phyloP scores from a whole-genome alignment of 1,140 invertebrate species.

The Tenebrio molitor region DNA sequence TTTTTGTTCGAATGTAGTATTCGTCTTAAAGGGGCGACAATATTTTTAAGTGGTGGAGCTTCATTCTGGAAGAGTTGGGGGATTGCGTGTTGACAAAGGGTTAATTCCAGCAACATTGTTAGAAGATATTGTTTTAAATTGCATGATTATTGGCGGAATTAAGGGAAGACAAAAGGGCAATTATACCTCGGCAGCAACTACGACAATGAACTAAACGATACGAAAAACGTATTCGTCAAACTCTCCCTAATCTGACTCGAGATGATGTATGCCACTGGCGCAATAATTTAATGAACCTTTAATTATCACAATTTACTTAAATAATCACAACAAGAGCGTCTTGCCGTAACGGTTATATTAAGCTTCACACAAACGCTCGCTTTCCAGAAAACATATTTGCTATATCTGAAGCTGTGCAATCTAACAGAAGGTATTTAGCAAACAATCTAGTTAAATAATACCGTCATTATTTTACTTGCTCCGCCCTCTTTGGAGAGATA shows the following conservation, averaged over 20 bases:
- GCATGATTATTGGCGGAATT: constrained; percentile 30
- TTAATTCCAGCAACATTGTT: constrained; percentile 6
- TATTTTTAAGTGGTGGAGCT: not conserved
- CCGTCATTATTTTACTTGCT: constrained; percentile 48
- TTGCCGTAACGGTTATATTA: not conserved
- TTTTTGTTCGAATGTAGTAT: not conserved
- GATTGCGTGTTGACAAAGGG: constrained; percentile 1
- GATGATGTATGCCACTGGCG: not conserved
- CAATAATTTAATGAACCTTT: constrained; percentile 16
- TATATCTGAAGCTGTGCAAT: constrained; percentile 17
- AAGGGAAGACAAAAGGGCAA: not conserved
- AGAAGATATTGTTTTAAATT: constrained; percentile 25
- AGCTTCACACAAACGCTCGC: not conserved
- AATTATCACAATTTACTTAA: constrained; percentile 15
- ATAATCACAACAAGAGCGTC: constrained; percentile 31
- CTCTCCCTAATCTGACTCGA: not conserved
- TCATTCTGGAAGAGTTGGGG: not conserved
- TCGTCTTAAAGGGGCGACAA: not conserved
- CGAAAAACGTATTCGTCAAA: constrained; percentile 16
- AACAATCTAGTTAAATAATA: constrained; percentile 50
- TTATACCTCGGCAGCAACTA: constrained; percentile 13
- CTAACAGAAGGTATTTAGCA: constrained; percentile 45
- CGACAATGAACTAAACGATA: constrained; percentile 8
- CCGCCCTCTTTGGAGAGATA: constrained; percentile 48
- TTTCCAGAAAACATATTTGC: constrained; percentile 25